Conservation (phyloP, 2,113 vertebrate species). For the Procavia capensis region DNA sequence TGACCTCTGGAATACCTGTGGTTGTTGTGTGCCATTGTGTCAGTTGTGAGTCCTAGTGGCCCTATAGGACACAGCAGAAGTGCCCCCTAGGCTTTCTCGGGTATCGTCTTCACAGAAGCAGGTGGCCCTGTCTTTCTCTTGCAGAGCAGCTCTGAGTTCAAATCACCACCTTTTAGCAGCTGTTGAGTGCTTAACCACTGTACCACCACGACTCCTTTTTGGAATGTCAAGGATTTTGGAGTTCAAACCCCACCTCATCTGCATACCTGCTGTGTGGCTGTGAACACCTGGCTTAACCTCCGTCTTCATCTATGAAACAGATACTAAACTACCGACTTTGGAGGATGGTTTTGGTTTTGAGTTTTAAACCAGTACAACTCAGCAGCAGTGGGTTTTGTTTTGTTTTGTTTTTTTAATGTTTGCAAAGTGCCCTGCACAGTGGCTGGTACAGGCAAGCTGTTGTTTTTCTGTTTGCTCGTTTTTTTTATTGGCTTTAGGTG, state of each 20-base stretch:
- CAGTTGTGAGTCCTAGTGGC: not conserved
- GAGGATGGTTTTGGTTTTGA: not conserved
- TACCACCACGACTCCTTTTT: not conserved
- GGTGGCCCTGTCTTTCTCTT: not conserved
- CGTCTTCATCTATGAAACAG: not conserved
- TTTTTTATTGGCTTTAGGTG: too few relatives aligned
- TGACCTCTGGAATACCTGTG: not conserved
- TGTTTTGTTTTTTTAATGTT: too few relatives aligned
- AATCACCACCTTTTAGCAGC: not conserved
- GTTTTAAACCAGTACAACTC: not conserved
- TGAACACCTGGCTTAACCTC: not conserved
- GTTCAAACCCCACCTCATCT: not conserved
- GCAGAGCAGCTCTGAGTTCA: too few relatives aligned
- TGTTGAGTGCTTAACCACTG: not conserved
- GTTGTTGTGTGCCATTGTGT: not conserved
- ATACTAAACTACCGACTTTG: not conserved
- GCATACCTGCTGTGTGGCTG: not conserved
- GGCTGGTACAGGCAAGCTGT: not conserved
- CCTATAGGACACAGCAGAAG: not conserved
- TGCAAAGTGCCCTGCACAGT: not conserved
- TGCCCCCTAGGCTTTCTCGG: not conserved
- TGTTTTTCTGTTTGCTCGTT: too few relatives aligned
- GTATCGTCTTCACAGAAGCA: not conserved
- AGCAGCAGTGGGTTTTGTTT: too few relatives aligned
- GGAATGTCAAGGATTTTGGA: not conserved